Evolutionary conservation across 2,113 vertebrate genomes (phyloP), one percentile per base, ranked within the genome.

Genomic region (Rhagologus leucostigma): DNA sequence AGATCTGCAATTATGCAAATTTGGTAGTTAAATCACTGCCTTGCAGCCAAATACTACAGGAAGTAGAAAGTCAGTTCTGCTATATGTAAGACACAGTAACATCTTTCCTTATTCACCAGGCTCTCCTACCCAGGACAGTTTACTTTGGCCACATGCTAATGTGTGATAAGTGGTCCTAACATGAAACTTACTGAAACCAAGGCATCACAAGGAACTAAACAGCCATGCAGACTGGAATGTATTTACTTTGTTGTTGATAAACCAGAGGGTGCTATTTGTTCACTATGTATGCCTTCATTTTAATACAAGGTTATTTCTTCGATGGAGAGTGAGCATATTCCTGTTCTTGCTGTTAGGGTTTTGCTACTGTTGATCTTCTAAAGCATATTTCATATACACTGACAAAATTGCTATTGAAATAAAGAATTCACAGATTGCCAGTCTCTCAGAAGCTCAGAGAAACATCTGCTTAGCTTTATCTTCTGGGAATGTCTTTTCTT

Each of bases 401-500:
- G 29, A 33, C 12, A 70, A 30, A 70, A 44, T 67, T 76, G 42
- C 32, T 49, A 0, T 57, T 90, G 42, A 47, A 69, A 16, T 77
- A 24, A 71, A 47, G 33, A 90, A 81, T 55, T 80, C 60, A 39
- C 23, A 91, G 46, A 10, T 32, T 93, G 32, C 16, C 62, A 64
- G 37, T 87, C 41, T 84, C 46, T 21, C 33, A 90, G 77, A 90
- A 67, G 37, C 73, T 95, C 73, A 81, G 56, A 95, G 71, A 91
- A 97, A 84, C 84, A 96, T 96, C 92, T 97, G 91, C 90, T 93
- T 69, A 79, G 56, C 55, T 90, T 83, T 27, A 10, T 46, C 77
- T 95, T 94, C 33, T 90, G 49, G 50, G 62, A 93, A 64, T 74
- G 44, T 46, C 13, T 89, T 93, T 63, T 74, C 32, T 92, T 71